Conservation (phyloP, 2,797 vertebrate species). For the Takifugu ocellatus region DNA sequence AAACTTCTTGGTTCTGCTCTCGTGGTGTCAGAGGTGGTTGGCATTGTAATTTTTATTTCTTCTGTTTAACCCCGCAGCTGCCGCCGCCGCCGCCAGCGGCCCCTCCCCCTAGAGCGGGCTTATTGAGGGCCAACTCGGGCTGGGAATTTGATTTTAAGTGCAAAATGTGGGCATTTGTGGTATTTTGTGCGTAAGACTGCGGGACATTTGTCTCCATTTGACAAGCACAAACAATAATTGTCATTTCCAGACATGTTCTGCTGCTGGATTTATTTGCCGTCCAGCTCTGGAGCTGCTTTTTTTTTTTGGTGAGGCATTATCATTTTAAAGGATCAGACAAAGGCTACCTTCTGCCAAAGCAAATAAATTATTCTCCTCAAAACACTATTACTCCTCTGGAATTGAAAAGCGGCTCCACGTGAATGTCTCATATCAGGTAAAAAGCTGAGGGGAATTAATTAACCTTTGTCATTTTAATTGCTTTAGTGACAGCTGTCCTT, state of each 20-base stretch:
- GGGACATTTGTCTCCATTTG: slow-evolving; percentile 4
- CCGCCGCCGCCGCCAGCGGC: neutral
- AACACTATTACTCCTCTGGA: slow-evolving; percentile 66
- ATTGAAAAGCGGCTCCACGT: slow-evolving; percentile 70
- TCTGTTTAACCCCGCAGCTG: neutral
- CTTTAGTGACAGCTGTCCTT: slow-evolving; percentile 77
- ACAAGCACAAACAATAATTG: slow-evolving; percentile 23
- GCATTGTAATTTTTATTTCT: slow-evolving; percentile 43
- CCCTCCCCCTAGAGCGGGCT: neutral
- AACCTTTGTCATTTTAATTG: slow-evolving; percentile 81
- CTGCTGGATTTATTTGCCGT: slow-evolving; percentile 47
- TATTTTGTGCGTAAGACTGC: too few species aligned
- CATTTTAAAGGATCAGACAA: slow-evolving; percentile 55
- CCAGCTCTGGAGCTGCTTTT: too few species aligned
- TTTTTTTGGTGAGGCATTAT: too few species aligned
- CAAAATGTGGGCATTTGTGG: neutral
- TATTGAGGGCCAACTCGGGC: neutral
- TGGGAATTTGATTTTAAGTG: neutral
- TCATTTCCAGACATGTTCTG: slow-evolving; percentile 50
- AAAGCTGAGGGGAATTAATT: slow-evolving; percentile 74
- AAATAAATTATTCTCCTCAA: slow-evolving; percentile 71
- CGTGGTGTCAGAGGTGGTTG: slow-evolving; percentile 64
- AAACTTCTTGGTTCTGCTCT: slow-evolving; percentile 69
- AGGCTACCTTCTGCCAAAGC: slow-evolving; percentile 38
- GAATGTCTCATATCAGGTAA: slow-evolving; percentile 73